Evolutionary conservation across 30 jellyfish, hydroid and myxozoan genomes (phyloP), one percentile per base, ranked within the genome.

Genomic region (Nemopilema nomurai): DNA sequence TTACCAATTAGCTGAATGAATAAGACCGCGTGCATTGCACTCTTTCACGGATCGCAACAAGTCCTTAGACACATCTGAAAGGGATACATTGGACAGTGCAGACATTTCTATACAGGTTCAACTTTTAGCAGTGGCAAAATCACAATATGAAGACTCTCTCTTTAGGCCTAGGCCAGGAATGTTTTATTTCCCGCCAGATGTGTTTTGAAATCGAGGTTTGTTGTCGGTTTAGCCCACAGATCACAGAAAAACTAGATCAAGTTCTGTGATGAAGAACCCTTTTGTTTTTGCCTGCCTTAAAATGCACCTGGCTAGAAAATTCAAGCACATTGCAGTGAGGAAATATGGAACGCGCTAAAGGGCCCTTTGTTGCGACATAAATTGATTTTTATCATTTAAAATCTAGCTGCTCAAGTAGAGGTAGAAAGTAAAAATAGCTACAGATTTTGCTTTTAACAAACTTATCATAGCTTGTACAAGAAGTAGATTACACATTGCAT

Each of bases 1-100:
- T 24, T 76, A 89, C 96, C 96, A 89, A 30, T 80, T 80, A 18
- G 96, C 96, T 1, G 91, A 76, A 51, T 74, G 89, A 32, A 67
- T 41, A n/a, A 89, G 86, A 8, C 96, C 92, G 63, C 96, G 67
- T 50, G 86, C 24, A 49, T 74, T 76, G 75, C 96, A 89, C 75
- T 89, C 96, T 67, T 69, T 67, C 28, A 51, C 89, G 13, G 87
- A 80, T 28, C 51, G 18, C 69, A 89, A 62, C 22, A 89, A 71
- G 65, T 89, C 96, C 41, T 73, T 52, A 1, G 84, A 30, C 9
- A 89, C 69, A 74, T 72, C 85, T 9, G 96, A 63, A 0, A 89
- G 85, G 18, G 96, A 82, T 9, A 81, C 28, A 66, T 65, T 81
- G 26, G 85, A 67, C 18, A 89, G 62, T 8, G 83, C 78, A 71